Evolutionary conservation across 2,888 invertebrate species (phyloP).

Genomic region (Melanophora roralis): DNA sequence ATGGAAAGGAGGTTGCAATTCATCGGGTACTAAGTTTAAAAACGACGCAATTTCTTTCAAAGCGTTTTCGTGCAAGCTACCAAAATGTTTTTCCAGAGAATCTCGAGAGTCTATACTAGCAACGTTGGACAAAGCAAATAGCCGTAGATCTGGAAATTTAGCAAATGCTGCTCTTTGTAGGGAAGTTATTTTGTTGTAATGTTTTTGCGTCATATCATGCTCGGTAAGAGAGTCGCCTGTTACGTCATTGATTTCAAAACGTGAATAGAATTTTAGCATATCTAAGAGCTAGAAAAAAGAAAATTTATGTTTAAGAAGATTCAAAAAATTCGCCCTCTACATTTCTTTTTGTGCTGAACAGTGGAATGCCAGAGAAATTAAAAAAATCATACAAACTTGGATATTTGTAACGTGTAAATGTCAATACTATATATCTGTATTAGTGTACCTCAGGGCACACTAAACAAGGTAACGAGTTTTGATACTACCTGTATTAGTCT

Average conservation of each 20-base stretch:
- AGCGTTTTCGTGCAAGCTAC: conserved; percentile 83
- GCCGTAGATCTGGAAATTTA: conserved; percentile 89
- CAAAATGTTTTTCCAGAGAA: conserved; percentile 86
- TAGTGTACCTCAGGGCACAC: no score
- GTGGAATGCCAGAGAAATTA: no score
- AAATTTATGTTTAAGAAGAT: no score
- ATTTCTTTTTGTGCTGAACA: no score
- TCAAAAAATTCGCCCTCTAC: neutral
- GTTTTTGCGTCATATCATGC: conserved; percentile 94
- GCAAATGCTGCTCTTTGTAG: conserved; percentile 96
- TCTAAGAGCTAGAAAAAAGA: conserved; percentile 85
- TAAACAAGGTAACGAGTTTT: no score
- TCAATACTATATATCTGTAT: no score
- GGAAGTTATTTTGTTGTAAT: conserved; percentile 94
- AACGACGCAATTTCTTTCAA: conserved; percentile 91
- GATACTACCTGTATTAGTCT: no score
- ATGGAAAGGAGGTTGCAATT: conserved; percentile 80
- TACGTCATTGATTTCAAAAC: conserved; percentile 98
- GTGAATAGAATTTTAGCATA: conserved; percentile 96
- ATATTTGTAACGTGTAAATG: no score
- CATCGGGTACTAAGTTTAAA: conserved; percentile 90
- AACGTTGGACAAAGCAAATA: conserved; percentile 95
- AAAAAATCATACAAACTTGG: no score
- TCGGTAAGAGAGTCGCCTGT: conserved; percentile 96
- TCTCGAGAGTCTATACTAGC: conserved; percentile 95